Evolutionary conservation across 92 coral and sea anemone genomes (phyloP), one percentile per base, ranked within the genome.

Genomic region (Galaxea fascicularis): DNA sequence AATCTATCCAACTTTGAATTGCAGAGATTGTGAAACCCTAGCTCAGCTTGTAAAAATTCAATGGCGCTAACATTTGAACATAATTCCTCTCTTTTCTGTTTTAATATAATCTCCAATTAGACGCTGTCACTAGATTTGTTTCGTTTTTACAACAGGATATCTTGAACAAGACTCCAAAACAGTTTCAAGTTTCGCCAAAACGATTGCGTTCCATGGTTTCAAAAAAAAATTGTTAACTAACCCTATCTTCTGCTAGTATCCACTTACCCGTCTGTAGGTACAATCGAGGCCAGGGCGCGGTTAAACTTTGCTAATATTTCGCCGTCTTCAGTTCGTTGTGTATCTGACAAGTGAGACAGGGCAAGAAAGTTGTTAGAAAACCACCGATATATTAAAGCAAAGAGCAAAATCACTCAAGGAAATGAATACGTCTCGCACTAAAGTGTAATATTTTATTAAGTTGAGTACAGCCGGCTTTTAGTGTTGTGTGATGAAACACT

Each of bases 231-330:
- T 24, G 14, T 22, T 60, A 4, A 22, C 11, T 60, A 14, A 65
- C 13, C 41, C 10, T 10, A 27, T 71, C 3, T 45, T 4, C 8
- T 46, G 57, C 2, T 22, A 12, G 9, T 10, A 14, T 21, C 4
- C 10, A 46, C 60, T 35, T 60, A 93, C 95, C 94, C 91, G 81
- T 90, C 93, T 6, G 91, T 88, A 0, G 95, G 87, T 10, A 94
- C 92, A 31, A 94, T 92, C 17, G 98, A 92, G 3, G 98, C 98
- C 52, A 96, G 76, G 29, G 98, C 98, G 31, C 65, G 90, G 80
- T 96, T 96, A 52, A 96, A 96, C 63, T 92, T 96, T 65, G 90
- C 94, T 70, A 96, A 47, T 21, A 96, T 94, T 21, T 93, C 89
- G 17, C 95, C 95, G 45, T 91, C 94, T 28, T 92, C 94, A 4